Base-by-base conservation (phyloP, 2,888 invertebrate genomes). In the Ametastegia equiseti region DNA sequence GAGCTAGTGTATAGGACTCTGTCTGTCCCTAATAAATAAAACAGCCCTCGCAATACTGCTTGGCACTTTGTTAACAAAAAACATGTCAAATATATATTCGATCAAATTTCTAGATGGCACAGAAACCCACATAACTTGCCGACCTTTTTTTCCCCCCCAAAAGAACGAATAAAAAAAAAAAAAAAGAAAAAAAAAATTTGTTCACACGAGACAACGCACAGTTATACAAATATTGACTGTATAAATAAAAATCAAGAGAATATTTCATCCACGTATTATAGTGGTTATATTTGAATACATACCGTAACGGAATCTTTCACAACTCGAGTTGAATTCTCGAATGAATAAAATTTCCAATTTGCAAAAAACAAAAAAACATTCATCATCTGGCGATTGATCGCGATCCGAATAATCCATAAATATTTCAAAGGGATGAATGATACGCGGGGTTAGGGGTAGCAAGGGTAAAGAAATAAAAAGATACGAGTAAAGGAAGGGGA, bases 1-100 rank as follows among this genome's bases (percentile, higher is more conserved):
- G 47, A 75, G 65, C 65, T 54, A 54, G 50, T 50, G 63, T 30
- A 63, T 11, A 23, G 30, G 33, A 36, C 15, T 75, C 75, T 50
- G 50, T 54, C 75, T 75, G 75, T 75, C 75, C 54, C 54, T 75
- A 75, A 75, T 75, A 75, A 75, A 75, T 75, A 71, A 71, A 71
- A 71, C 36, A 71, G 23, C 36, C 69, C 23, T 13, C 71, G 9
- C 45, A 27, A 47, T 71, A 39, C 65, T 36, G 23, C 11, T 39
- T 67, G 39, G 65, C 65, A 67, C 65, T 67, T 67, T 1, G 39
- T 67, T 67, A 36, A 23, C 15, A 1, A 15, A 47, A 27, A 67
- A 9, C n/a, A 2, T 13, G 23, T 69, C 69, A 19, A 33, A 71
- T 6, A 45, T 39, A n/a, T 71, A 47, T 71, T 30, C 45, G 71